Percentiles rank a stretch among this genome's conserved stretches.
Evolutionary conservation across 1,140 invertebrate genomes (phyloP).

Genomic region (Drosophila parvula): DNA sequence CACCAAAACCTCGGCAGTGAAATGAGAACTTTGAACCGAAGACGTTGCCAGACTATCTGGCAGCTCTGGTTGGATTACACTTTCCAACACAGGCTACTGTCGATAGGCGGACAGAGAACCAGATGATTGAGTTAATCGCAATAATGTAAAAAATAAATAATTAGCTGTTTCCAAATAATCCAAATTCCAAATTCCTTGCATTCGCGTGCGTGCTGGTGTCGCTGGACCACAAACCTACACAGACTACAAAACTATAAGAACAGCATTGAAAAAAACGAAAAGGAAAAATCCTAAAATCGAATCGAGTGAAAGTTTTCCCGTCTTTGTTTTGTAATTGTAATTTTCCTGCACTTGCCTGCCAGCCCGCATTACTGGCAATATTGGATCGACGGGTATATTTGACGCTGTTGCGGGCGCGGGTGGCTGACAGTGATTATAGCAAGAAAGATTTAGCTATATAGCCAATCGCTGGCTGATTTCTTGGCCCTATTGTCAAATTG

Average conservation of each 20-base stretch:
- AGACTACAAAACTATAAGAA: constrained; percentile 14
- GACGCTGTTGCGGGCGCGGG: constrained; percentile 44
- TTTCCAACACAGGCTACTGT: constrained; percentile 12
- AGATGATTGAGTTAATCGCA: constrained; percentile 38
- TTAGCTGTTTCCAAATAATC: constrained; percentile 40
- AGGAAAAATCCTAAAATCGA: constrained; percentile 41
- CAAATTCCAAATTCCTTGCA: constrained; percentile 55
- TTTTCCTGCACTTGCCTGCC: constrained; percentile 53
- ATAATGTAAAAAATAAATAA: constrained; percentile 41
- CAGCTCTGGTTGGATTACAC: background rate
- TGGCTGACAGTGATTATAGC: constrained; percentile 56
- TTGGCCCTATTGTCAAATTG: constrained; percentile 50
- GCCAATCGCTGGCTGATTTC: constrained; percentile 34
- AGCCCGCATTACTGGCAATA: constrained; percentile 54
- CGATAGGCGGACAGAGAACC: constrained; percentile 29
- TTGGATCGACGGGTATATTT: constrained; percentile 38
- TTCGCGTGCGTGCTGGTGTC: constrained; percentile 35
- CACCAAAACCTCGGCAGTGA: background rate
- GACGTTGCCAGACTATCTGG: background rate
- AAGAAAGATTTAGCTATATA: constrained; percentile 13
- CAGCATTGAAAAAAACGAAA: constrained; percentile 10
- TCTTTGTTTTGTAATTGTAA: constrained; percentile 75
- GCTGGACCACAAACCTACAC: constrained; percentile 6
- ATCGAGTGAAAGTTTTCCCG: constrained; percentile 75
- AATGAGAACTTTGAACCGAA: background rate